Evolutionary conservation across 2,888 invertebrate species (phyloP), one percentile per base, ranked within the genome.

Genomic region (Oligia fasciuncula): DNA sequence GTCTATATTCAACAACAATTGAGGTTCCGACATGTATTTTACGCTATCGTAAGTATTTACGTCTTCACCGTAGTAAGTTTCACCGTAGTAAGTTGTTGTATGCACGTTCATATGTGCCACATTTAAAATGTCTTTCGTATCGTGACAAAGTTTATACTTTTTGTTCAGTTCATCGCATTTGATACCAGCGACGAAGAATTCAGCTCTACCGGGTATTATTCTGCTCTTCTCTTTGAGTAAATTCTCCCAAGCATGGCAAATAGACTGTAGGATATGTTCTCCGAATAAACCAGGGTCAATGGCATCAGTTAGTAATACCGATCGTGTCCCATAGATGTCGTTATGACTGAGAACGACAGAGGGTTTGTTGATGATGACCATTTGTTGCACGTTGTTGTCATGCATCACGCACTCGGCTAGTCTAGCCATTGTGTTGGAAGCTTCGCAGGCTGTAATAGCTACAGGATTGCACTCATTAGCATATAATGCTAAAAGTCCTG

Each of bases 241-340:
- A 57, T 83, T 81, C 63, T 97, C 94, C 97, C 97, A 97, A 8
- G 98, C 98, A 92, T 98, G 97, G 66, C 97, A 93, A 68, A 98
- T 90, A 4, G 97, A 97, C 80, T 97, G 95, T 68, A 98, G 91
- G 62, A 97, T 96, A 84, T 79, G 35, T 54, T 81, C 74, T 3
- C 88, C 85, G 14, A 87, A 83, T 29, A 87, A n/a, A 0, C 76
- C 88, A 0, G 88, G 17, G 51, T 87, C 87, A 23, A 88, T 71
- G 5, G 62, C 60, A 51, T 86, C 88, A 0, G 85, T 83, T 9
- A 88, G 4, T 46, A 87, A 35, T 8, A 87, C 76, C 1, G 88
- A 80, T 35, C 71, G 76, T 29, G 66, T 70, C 0, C 81, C 81
- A 35, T 67, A 77, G 13, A 85, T 76, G 63, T 85, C 81, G 14